Evolutionary conservation across 1,140 invertebrate genomes (phyloP), one percentile per base, ranked within the genome.

Genomic region (Thaumetopoea pityocampa): DNA sequence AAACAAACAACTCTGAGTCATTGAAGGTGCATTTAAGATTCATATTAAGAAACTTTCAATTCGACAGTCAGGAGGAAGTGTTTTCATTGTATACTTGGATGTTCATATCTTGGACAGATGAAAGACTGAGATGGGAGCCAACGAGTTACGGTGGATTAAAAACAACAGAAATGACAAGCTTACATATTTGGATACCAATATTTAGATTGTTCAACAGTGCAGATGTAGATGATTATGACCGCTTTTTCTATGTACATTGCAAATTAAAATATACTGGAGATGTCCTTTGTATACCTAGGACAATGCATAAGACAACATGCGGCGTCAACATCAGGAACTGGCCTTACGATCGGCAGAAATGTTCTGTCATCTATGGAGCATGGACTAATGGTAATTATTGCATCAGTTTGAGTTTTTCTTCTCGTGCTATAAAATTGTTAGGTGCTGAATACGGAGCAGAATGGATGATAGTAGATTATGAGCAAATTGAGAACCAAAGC

Each of bases 291-390:
- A 11, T 40, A 2, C 20, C 22, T 0, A 41, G 23, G 22, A 2
- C 43, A 0, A 14, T 26, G 4, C 42, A 50, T 7, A n/a, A 29
- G 3, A 28, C 38, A 1, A 5, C 32, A 1, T 55, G 52, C 15
- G 29, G 5, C 11, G 7, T 32, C 7, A 30, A 46, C 8, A 27
- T 55, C 1, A 35, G 16, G 1, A 15, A 55, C 4, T 55, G 41
- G 47, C 52, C 52, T 2, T 51, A 50, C 6, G 52, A 55, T 6
- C 11, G 18, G 5, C 52, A 50, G 9, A 26, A 35, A 9, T 53
- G 51, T 6, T 22, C 12, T 5, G 12, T 48, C 4, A 10, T 30
- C 19, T 44, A 48, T 9, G 51, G 40, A 3, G 14, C 19, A 0
- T 37, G 16, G 17, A 3, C 14, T 2, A 19, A 16, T 30, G 1